Percentiles rank a stretch among this genome's conserved stretches.
These are phyloP conservation scores for Lophochroa leadbeateri DNA, from an alignment of 2,113 vertebrate species.

Conservation along the genomic window DNA sequence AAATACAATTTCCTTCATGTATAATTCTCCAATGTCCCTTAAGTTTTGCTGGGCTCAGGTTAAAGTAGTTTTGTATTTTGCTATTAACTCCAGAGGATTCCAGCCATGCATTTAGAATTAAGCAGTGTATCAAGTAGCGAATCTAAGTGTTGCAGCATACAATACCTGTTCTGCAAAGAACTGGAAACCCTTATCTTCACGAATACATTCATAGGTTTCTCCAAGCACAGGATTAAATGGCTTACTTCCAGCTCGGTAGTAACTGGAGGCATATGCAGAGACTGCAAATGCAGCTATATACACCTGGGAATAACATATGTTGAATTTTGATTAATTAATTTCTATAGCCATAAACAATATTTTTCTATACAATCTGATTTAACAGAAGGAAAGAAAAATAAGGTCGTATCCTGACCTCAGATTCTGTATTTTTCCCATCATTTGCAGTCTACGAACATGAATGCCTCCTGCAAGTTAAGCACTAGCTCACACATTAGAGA, in stretches of 20 bases:
- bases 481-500: background rate
- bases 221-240: slow-evolving; percentile 97
- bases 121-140: background rate
- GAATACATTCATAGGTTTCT: slow-evolving; percentile 93
- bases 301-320: slow-evolving; percentile 74
- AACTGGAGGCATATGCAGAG: slow-evolving; percentile 92
- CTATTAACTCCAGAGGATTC: background rate
- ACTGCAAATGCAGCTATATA: slow-evolving; percentile 93
- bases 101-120: background rate
- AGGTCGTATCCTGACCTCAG: background rate
- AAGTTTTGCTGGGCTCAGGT: background rate
- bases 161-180: slow-evolving; percentile 94
- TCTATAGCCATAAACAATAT: background rate
- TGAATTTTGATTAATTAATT: background rate
- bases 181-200: slow-evolving; percentile 89
- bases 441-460: background rate
- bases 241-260: slow-evolving; percentile 93
- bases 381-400: background rate
- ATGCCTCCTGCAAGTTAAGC: background rate
- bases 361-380: background rate
- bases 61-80: slow-evolving; percentile 16
- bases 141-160: background rate
- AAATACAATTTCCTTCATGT: background rate
- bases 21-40: background rate
- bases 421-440: background rate